Base-by-base conservation (phyloP, 2,113 vertebrate species). In the Brachyhypopomus occidentalis region DNA sequence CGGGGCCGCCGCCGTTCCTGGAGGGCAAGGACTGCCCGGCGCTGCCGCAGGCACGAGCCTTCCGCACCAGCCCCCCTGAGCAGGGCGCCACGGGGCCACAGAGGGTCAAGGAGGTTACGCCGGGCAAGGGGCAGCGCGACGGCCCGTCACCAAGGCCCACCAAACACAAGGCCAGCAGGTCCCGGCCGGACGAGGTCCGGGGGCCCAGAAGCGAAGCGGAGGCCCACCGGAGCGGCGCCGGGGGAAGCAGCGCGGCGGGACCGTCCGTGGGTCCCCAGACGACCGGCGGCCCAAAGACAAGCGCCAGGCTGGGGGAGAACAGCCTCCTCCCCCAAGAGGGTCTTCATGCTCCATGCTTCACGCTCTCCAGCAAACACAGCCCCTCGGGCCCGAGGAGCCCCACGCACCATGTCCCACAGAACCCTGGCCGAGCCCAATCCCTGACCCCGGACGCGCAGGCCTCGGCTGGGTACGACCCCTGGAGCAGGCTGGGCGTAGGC, bases 1-100 rank as follows among this genome's bases (percentile, higher is more conserved):
- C 97, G 0, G 97, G 97, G 0, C 95, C 97, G 0, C 97, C 97
- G 3, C 96, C 96, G 0, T 95, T 94, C 73, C 94, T 98, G 0
- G 95, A 96, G 0, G 96, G 97, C 75, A 97, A 96, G 83, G 97
- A 98, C 59, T 98, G 97, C 83, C 96, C 96, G 60, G 91, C 96
- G 30, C 90, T 98, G 83, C 94, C 93, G 0, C 77, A 94, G 2
- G 90, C 94, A 4, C 94, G 92, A 80, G 95, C 94, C 63, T 90
- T 92, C 0, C 95, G 96, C 87, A 98, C 96, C 60, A 94, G 94
- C 81, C 91, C 94, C 83, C 96, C 95, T 0, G 85, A 85, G 11
- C 23, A 25, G 34, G 66, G 81, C 5, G 2, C 83, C 9, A 23
- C 52, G 22, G 64, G 72, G n/a, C 81, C 84, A 34, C 77, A 78